Conservation (phyloP, 2,113 vertebrate species). For the Oncorhynchus tshawytscha region DNA sequence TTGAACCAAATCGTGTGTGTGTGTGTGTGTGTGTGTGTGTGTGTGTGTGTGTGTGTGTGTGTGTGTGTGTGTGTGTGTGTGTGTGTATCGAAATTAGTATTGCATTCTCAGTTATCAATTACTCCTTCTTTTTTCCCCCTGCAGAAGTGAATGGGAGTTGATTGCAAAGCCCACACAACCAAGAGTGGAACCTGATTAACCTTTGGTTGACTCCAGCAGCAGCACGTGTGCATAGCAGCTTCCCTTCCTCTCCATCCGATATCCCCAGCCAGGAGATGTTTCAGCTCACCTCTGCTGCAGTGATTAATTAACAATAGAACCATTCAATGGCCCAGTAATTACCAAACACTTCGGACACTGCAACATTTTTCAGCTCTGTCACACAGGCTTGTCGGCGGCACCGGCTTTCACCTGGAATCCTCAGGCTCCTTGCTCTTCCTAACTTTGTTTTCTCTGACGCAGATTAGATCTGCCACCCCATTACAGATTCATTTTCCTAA, state of each 20-base stretch:
- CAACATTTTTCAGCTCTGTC: conserved; percentile 98
- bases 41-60: conserved; percentile 9
- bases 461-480: conserved; percentile 99
- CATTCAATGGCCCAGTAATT: conserved; percentile 99
- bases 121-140: conserved; percentile 2
- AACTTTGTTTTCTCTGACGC: conserved; percentile 99
- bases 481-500: conserved; percentile 99
- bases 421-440: conserved; percentile 87
- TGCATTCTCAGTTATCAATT: conserved; percentile 18
- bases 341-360: conserved; percentile 98
- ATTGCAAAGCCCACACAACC: conserved; percentile 83
- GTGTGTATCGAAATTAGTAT: neutral
- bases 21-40: neutral
- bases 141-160: conserved; percentile 49
- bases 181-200: conserved; percentile 94
- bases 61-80: conserved; percentile 42
- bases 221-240: conserved; percentile 78
- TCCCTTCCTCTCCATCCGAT: conserved; percentile 85
- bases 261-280: conserved; percentile 91
- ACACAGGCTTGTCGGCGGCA: conserved; percentile 84
- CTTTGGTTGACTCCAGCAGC: conserved; percentile 89
- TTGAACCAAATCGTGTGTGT: conserved; percentile 69
- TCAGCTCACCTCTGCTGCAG: conserved; percentile 95
- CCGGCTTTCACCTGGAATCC: conserved; percentile 93
- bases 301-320: conserved; percentile 99